These are phyloP conservation scores for Mesorhabditis spiculigera DNA, from an alignment of 2,888 invertebrate species.

Conservation along the genomic window DNA sequence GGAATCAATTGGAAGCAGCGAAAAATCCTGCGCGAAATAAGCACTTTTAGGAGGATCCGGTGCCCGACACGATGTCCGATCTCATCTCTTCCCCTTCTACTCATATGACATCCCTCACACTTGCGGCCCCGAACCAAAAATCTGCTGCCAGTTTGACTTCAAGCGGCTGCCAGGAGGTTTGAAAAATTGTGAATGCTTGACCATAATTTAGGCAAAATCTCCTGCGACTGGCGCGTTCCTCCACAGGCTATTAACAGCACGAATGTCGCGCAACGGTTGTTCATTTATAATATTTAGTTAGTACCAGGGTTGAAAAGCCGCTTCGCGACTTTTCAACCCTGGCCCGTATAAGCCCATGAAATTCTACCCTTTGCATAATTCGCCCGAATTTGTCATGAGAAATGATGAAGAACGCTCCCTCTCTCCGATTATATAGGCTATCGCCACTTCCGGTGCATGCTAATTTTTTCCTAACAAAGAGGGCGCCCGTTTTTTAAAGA, in stretches of 20 bases:
- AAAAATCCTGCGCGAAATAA: too few species aligned
- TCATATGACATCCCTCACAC: slow-evolving; percentile 97
- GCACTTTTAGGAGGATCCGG: slow-evolving; percentile 61
- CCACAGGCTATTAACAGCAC: slow-evolving; percentile 77
- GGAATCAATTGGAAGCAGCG: too few species aligned
- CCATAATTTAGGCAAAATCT: slow-evolving; percentile 16
- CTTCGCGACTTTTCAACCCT: too few species aligned
- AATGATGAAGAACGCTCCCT: too few species aligned
- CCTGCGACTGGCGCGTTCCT: slow-evolving; percentile 84
- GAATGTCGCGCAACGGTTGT: slow-evolving; percentile 79
- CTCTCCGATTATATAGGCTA: too few species aligned
- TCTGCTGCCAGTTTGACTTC: slow-evolving; percentile 81
- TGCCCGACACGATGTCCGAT: slow-evolving; percentile 76
- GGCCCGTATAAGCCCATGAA: too few species aligned
- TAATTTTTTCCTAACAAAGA: too few species aligned
- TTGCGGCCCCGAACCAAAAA: slow-evolving; percentile 86
- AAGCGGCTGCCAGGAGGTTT: slow-evolving; percentile 61
- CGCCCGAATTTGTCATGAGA: too few species aligned
- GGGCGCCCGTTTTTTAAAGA: too few species aligned
- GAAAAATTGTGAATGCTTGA: not conserved
- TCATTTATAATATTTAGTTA: not conserved
- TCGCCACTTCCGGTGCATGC: too few species aligned
- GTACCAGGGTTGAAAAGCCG: too few species aligned
- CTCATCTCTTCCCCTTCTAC: slow-evolving; percentile 98
- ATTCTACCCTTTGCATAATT: too few species aligned